phyloP scores from a whole-genome alignment of 2,797 vertebrate species.

The Serranus cabrilla region DNA sequence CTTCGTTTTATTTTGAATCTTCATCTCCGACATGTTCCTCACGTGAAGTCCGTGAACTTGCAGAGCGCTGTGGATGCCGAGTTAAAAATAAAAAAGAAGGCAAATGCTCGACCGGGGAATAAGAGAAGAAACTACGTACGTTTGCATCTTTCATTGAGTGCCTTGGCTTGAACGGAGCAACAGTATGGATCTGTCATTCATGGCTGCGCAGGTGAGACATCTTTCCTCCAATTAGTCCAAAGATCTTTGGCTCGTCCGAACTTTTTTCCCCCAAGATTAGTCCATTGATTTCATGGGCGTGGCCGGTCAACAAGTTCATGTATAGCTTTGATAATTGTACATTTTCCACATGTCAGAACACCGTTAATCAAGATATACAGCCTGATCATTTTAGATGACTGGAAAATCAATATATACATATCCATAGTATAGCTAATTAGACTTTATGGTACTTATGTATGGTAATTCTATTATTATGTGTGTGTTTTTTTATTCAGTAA shows the following conservation, averaged over 20 bases:
- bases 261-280: slow-evolving; percentile 26
- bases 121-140: slow-evolving; percentile 45
- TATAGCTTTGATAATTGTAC: not conserved
- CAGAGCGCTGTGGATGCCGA: slow-evolving; percentile 29
- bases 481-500: no score
- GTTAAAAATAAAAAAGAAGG: slow-evolving; percentile 14
- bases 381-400: not conserved
- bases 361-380: not conserved
- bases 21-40: slow-evolving; percentile 59
- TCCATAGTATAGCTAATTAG: not conserved
- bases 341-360: not conserved
- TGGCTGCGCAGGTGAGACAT: slow-evolving; percentile 95
- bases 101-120: slow-evolving; percentile 69
- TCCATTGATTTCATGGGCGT: slow-evolving; percentile 53
- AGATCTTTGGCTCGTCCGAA: slow-evolving; percentile 14
- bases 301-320: slow-evolving; percentile 58
- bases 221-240: not conserved
- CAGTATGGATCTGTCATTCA: slow-evolving; percentile 97
- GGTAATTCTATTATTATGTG: not conserved
- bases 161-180: slow-evolving; percentile 67
- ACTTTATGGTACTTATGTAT: not conserved
- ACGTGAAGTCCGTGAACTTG: slow-evolving; percentile 71
- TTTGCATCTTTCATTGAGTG: slow-evolving; percentile 62
- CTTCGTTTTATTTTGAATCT: not conserved
- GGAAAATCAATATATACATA: not conserved